Base-by-base conservation (phyloP, 2,888 invertebrate species). In the Chouioia cunea region DNA sequence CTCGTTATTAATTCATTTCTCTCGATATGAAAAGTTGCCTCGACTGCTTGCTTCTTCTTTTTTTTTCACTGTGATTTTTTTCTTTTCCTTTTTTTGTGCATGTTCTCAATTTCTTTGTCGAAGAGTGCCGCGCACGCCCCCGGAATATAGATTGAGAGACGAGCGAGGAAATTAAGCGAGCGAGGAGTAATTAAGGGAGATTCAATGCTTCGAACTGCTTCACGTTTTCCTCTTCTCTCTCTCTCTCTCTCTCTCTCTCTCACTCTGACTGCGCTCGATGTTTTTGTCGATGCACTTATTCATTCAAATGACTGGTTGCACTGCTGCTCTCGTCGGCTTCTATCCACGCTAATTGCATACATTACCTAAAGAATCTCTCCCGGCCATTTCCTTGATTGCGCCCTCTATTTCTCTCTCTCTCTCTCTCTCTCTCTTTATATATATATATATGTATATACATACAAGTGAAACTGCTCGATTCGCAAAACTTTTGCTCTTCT, bases 1-100 rank as follows among this genome's bases (percentile, higher is more conserved):
- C 59, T 56, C 60, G 62, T 58, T 71, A 71, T 71, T 71, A 71
- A 71, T 71, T 71, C 66, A 71, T 66, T 63, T 62, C 62, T 47
- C 50, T 22, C 62, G 57, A 63, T 66, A 71, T 71, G 66, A 71
- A 66, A 58, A 66, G 65, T 68, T 65, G 43, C 60, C 47, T 59
- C 54, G 22, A 22, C 15, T 27, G 20, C 47, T 14, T 36, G 10
- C 52, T 12, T 14, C 27, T 12, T 14, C 27, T 1, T 43, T 56
- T n/a, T 20, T 36, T 36, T 16, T 2, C 44, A 2, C 15, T 18
- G 20, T 18, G 18, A 14, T 20, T n/a, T 4, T 14, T 16, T 44
- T 16, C 1, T 47, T 57, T 47, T n/a, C 12, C n/a, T n/a, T 57
- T 14, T 14, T 52, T 2, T 18, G 23, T n/a, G 48, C 20, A 18